phyloP scores from a whole-genome alignment of 2,113 vertebrate species.

The Forbesichthys agassizii region DNA sequence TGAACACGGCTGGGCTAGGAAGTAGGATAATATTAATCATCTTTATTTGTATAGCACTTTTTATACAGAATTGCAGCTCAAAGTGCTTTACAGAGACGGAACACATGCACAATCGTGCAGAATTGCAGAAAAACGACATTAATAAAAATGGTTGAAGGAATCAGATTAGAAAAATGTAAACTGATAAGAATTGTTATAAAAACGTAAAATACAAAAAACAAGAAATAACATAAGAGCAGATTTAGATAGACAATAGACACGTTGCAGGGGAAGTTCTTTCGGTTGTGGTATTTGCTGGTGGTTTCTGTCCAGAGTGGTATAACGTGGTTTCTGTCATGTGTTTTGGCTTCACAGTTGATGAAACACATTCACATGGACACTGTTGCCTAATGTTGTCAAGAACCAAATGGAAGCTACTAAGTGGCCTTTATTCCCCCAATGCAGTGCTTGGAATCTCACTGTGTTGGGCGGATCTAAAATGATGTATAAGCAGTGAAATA shows the following conservation, averaged over 20 bases:
- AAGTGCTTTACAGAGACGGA: too few species aligned
- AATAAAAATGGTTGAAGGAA: too few species aligned
- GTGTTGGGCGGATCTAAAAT: not conserved
- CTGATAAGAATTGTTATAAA: too few species aligned
- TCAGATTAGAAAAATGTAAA: too few species aligned
- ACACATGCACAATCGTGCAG: too few species aligned
- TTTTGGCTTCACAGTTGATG: conserved; percentile 52
- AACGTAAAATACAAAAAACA: too few species aligned
- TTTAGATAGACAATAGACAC: too few species aligned
- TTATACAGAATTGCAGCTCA: too few species aligned
- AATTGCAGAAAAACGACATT: too few species aligned
- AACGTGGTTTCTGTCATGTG: conserved; percentile 37
- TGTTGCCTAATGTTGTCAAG: conserved; percentile 28
- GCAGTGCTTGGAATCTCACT: not conserved
- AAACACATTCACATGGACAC: conserved; percentile 31
- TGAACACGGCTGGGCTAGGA: conserved; percentile 31
- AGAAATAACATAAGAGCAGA: too few species aligned
- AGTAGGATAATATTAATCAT: not conserved
- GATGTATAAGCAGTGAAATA: not conserved
- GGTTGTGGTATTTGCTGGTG: conserved; percentile 42
- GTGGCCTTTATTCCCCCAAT: not conserved
- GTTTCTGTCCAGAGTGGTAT: conserved; percentile 54
- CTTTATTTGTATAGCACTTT: too few species aligned
- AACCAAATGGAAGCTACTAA: not conserved
- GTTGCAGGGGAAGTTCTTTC: conserved; percentile 26